Evolutionary conservation across 2,888 invertebrate genomes (phyloP).

Genomic region (Ophion ventricosus): DNA sequence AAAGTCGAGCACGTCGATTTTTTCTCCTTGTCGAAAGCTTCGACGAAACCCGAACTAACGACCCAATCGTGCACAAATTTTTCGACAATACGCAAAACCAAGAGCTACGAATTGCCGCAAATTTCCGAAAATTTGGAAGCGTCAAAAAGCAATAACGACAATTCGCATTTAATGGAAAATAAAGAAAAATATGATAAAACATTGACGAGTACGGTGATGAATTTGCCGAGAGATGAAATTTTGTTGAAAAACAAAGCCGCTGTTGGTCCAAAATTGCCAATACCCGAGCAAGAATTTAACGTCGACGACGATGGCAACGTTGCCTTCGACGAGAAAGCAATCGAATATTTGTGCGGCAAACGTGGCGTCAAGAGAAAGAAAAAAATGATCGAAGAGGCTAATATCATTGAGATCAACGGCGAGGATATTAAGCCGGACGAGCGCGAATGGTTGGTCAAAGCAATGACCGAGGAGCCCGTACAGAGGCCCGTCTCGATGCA

Average conservation of each 20-base stretch:
- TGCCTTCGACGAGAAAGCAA: constrained; percentile 81
- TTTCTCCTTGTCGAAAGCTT: constrained; percentile 76
- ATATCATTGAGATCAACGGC: constrained; percentile 93
- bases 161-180: constrained; percentile 2
- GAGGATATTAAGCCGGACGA: constrained; percentile 91
- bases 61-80: constrained; percentile 28
- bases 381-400: constrained; percentile 84
- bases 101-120: too few relatives aligned
- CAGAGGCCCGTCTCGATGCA: constrained; percentile 83
- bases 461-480: constrained; percentile 89
- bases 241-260: constrained; percentile 82
- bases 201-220: constrained; percentile 84
- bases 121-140: too few relatives aligned
- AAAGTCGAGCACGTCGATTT: constrained; percentile 76
- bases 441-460: constrained; percentile 92
- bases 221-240: constrained; percentile 84
- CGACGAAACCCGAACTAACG: constrained; percentile 39
- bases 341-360: constrained; percentile 81
- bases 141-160: too few relatives aligned
- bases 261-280: constrained; percentile 81
- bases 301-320: constrained; percentile 79
- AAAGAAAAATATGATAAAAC: constrained; percentile 56
- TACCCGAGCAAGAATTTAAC: constrained; percentile 82
- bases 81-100: constrained; percentile 49
- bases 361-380: constrained; percentile 83